Evolutionary conservation across 2,888 invertebrate species (phyloP).

Genomic region (Cryptus armator): DNA sequence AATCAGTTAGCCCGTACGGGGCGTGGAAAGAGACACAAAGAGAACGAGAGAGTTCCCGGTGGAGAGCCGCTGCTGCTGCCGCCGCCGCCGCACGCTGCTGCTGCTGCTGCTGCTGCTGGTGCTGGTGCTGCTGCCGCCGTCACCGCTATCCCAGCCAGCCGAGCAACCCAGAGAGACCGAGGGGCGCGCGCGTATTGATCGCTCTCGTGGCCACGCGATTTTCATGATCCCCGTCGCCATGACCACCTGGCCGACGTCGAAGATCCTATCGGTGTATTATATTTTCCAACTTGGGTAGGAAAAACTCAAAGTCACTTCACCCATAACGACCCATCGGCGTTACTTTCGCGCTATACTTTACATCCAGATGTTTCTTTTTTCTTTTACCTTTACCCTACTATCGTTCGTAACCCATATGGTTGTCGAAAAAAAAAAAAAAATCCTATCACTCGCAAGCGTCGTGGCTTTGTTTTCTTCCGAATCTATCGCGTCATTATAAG

Average conservation of each 20-base stretch:
- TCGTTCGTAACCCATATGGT: background rate
- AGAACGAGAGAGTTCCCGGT: conserved; percentile 50
- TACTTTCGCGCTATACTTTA: background rate
- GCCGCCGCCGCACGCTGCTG: conserved; percentile 28
- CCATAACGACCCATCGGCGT: conserved; percentile 1
- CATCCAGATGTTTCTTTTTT: background rate
- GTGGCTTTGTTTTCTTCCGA: background rate
- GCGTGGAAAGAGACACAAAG: conserved; percentile 47
- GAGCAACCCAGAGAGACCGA: conserved; percentile 72
- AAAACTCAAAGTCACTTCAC: conserved; percentile 44
- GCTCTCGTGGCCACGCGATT: conserved; percentile 83
- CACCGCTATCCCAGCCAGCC: conserved; percentile 61
- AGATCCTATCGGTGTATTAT: conserved; percentile 80
- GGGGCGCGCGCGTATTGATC: conserved; percentile 83
- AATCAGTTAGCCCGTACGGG: conserved; percentile 58
- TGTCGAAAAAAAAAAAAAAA: background rate
- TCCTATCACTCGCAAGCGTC: background rate
- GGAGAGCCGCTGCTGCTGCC: conserved; percentile 35
- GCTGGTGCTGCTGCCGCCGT: conserved; percentile 52
- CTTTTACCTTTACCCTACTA: background rate
- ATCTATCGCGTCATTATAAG: background rate
- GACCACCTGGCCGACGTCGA: conserved; percentile 84
- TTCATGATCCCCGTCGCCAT: conserved; percentile 85
- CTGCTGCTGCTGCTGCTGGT: conserved; percentile 31
- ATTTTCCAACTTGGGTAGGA: conserved; percentile 39